phyloP scores from a whole-genome alignment of 2,888 invertebrate species.

The Scaptomyza polygonia region DNA sequence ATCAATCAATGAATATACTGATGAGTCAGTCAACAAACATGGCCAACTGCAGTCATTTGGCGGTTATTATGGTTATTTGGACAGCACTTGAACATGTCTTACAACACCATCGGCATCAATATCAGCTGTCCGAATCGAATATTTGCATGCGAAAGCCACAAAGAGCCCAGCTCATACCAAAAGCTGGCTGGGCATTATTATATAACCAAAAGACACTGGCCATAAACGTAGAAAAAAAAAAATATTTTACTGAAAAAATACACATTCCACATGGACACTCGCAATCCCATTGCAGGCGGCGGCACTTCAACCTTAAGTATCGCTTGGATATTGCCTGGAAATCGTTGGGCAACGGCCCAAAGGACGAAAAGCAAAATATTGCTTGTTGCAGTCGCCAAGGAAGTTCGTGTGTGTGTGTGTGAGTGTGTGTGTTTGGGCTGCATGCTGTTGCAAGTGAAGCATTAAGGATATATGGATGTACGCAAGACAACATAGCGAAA shows the following conservation, averaged over 20 bases:
- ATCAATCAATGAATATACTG: conserved; percentile 23
- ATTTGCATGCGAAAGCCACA: conserved; percentile 74
- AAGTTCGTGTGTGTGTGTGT: conserved; percentile 8
- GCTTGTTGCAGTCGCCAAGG: conserved; percentile 24
- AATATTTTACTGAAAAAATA: conserved; percentile 48
- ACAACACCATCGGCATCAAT: conserved; percentile 24
- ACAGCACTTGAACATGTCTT: conserved; percentile 54
- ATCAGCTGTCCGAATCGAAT: conserved; percentile 63
- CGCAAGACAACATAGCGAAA: conserved; percentile 20
- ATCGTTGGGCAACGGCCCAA: conserved; percentile 35
- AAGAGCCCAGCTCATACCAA: conserved; percentile 16
- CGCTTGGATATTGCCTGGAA: neutral
- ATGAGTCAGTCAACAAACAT: conserved; percentile 10
- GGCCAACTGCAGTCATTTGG: conserved; percentile 19
- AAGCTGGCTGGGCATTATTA: conserved; percentile 44
- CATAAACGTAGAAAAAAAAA: conserved; percentile 70
- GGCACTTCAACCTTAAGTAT: conserved; percentile 41
- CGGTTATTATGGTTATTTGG: conserved; percentile 52
- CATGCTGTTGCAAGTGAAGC: conserved; percentile 7
- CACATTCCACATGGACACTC: conserved; percentile 14
- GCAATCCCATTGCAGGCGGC: conserved; percentile 30
- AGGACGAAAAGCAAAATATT: neutral
- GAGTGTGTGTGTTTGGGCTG: conserved; percentile 1
- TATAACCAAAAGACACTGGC: conserved; percentile 47
- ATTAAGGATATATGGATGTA: conserved; percentile 31